Conservation (phyloP, 2,113 vertebrate genomes). For the Delphinapterus leucas region DNA sequence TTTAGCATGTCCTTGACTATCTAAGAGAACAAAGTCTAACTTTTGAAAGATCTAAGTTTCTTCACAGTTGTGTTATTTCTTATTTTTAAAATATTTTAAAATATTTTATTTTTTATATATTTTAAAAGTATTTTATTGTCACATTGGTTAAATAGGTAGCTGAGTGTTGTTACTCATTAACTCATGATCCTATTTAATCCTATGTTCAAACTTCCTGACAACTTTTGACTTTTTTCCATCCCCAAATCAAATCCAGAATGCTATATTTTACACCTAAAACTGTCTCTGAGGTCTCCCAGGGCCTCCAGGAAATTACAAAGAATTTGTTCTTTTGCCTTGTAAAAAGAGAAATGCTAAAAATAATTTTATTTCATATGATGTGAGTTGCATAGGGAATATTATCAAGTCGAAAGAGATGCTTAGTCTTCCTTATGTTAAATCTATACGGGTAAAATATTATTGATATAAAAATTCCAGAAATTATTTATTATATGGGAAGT, state of each 20-base stretch:
- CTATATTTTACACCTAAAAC: neutral
- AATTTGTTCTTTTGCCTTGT: neutral
- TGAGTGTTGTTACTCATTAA: neutral
- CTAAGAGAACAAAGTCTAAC: neutral
- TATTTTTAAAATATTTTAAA: neutral
- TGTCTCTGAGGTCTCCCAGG: neutral
- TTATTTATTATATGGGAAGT: neutral
- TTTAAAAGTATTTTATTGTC: neutral
- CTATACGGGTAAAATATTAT: neutral
- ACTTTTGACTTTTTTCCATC: neutral
- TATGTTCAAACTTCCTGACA: neutral
- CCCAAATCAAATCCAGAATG: neutral
- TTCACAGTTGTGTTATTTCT: neutral
- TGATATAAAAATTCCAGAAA: neutral
- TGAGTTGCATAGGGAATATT: neutral
- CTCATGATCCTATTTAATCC: neutral
- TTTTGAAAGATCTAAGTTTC: neutral
- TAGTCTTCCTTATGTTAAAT: neutral
- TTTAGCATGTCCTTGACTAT: neutral
- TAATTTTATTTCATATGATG: neutral
- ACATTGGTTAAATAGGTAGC: neutral
- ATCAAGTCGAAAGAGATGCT: neutral
- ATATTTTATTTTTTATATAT: neutral
- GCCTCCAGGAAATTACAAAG: neutral
- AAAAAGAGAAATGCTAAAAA: neutral